phyloP scores from a whole-genome alignment of 1,140 invertebrate species.

The Holotrichia oblita region DNA sequence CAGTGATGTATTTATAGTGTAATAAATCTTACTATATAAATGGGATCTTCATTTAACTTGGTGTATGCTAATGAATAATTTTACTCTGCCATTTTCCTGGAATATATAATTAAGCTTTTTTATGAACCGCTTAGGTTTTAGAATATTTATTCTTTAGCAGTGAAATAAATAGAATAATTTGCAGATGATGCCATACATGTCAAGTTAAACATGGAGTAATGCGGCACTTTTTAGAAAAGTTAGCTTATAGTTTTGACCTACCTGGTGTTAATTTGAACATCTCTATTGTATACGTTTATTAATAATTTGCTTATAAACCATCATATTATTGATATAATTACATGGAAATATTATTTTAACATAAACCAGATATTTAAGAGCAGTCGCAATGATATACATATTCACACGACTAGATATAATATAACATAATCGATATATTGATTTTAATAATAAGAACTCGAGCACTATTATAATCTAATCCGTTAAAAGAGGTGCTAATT shows the following conservation, averaged over 20 bases:
- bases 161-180: not conserved
- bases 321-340: no score
- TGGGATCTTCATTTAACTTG: not conserved
- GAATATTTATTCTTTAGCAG: not conserved
- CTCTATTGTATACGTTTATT: no score
- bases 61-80: constrained; percentile 1
- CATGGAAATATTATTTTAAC: no score
- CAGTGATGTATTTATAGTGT: constrained; percentile 25
- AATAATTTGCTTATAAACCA: not conserved
- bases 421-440: no score
- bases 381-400: no score
- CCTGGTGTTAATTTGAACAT: no score
- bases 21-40: constrained; percentile 20
- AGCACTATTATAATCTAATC: no score
- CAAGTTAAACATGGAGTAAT: not conserved
- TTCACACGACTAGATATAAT: no score
- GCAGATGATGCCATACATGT: not conserved
- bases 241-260: not conserved
- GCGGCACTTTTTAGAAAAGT: not conserved
- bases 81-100: not conserved
- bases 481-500: no score
- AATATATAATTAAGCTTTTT: not conserved
- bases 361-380: no score
- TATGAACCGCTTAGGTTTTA: not conserved
- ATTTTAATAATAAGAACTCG: no score